These are phyloP conservation scores for Amphiduros pacificus DNA, from an alignment of 2,888 invertebrate genomes.

Conservation along the genomic window DNA sequence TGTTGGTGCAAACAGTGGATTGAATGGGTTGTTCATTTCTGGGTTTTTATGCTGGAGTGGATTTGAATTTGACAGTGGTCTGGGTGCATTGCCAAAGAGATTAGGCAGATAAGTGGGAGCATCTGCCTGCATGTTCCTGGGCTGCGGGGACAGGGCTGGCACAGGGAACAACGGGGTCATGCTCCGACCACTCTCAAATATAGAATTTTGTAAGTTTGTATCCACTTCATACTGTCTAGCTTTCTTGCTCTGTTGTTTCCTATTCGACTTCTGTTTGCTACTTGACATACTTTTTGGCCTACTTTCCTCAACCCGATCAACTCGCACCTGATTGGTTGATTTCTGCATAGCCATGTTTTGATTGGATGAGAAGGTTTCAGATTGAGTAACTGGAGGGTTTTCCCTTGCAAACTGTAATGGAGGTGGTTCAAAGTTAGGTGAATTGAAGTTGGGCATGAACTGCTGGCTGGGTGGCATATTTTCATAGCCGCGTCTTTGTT, in stretches of 20 bases:
- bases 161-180: conserved; percentile 52
- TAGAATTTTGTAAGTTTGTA: conserved; percentile 40
- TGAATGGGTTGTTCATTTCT: conserved; percentile 40
- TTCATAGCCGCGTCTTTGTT: background rate
- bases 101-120: conserved; percentile 50
- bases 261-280: background rate
- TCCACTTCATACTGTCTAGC: conserved; percentile 44
- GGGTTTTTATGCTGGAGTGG: conserved; percentile 45
- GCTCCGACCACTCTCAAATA: conserved; percentile 31
- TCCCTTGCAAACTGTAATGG: conserved; percentile 3
- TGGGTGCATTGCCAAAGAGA: conserved; percentile 41
- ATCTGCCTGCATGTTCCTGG: conserved; percentile 45
- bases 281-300: background rate
- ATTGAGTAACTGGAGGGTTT: background rate
- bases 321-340: background rate
- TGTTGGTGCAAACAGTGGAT: conserved; percentile 44
- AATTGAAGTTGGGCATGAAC: conserved; percentile 3
- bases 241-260: conserved; percentile 13
- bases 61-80: conserved; percentile 41
- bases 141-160: conserved; percentile 45
- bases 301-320: no score
- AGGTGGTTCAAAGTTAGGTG: conserved; percentile 7
- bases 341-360: background rate
- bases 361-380: background rate
- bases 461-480: background rate